phyloP scores from a whole-genome alignment of 2,797 vertebrate genomes.

The Prunella strophiata region DNA sequence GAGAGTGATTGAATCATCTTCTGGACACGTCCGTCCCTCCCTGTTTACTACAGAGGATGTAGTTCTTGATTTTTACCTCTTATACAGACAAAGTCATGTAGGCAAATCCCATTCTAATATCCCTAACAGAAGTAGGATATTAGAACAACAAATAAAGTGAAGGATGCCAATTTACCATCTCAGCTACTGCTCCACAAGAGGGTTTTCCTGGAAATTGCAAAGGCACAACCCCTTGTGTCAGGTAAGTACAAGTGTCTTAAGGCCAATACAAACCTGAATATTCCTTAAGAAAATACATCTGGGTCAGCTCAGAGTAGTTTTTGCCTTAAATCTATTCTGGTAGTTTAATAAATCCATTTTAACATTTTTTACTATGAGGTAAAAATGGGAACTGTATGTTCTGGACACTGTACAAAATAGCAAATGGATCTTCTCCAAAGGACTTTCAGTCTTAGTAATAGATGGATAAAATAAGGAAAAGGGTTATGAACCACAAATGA shows the following conservation, averaged over 20 bases:
- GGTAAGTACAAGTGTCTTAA: not conserved
- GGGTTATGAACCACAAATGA: not conserved
- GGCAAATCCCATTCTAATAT: not conserved
- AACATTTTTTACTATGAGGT: not conserved
- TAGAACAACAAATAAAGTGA: not conserved
- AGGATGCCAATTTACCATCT: not conserved
- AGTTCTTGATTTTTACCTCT: not conserved
- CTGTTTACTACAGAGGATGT: not conserved
- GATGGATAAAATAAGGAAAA: not conserved
- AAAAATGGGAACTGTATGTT: not conserved
- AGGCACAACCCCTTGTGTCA: not conserved
- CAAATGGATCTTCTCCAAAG: not conserved
- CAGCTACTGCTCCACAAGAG: not conserved
- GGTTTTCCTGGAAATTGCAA: not conserved
- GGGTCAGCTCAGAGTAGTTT: not conserved
- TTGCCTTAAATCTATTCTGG: not conserved
- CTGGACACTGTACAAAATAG: not conserved
- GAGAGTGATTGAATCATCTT: not conserved
- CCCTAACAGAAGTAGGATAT: not conserved
- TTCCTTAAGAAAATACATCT: not conserved
- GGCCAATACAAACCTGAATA: not conserved
- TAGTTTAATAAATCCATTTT: not conserved
- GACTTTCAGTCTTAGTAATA: not conserved
- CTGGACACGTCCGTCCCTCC: not conserved
- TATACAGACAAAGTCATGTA: not conserved